Conservation (phyloP, 2,113 vertebrate species). For the Pelecanus crispus region DNA sequence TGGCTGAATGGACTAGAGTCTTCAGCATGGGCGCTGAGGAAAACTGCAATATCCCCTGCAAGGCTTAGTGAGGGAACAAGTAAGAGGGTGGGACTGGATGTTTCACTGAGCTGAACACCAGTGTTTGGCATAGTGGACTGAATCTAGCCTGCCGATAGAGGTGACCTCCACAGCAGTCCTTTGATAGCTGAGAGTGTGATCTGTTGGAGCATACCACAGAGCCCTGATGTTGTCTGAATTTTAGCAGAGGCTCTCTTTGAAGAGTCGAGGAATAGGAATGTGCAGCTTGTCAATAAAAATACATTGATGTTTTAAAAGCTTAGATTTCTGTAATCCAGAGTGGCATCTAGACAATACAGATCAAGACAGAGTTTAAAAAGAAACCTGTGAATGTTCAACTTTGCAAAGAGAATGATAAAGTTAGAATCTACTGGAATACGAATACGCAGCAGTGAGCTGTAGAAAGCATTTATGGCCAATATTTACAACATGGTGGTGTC, state of each 20-base stretch:
- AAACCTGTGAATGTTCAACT: not conserved
- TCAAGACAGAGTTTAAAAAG: not conserved
- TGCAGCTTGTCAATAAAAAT: not conserved
- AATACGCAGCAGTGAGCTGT: not conserved
- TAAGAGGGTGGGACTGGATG: not conserved
- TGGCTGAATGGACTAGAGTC: not conserved
- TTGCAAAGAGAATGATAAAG: not conserved
- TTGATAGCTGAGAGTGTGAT: not conserved
- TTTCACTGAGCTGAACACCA: not conserved
- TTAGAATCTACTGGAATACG: not conserved
- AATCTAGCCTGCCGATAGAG: not conserved
- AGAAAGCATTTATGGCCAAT: not conserved
- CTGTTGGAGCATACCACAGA: not conserved
- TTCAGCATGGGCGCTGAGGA: not conserved
- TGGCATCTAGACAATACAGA: not conserved
- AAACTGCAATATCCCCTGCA: not conserved
- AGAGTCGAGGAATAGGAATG: not conserved
- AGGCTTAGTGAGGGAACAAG: not conserved
- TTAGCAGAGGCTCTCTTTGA: not conserved
- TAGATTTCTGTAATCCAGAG: not conserved
- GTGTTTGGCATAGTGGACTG: not conserved
- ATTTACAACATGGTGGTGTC: not conserved
- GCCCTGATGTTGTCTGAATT: not conserved
- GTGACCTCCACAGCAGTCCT: not conserved
- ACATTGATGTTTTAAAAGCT: not conserved